Percentiles rank a stretch among this genome's conserved stretches.
These are phyloP conservation scores for Chloebia gouldiae DNA, from an alignment of 2,113 vertebrate species.

Conservation along the genomic window DNA sequence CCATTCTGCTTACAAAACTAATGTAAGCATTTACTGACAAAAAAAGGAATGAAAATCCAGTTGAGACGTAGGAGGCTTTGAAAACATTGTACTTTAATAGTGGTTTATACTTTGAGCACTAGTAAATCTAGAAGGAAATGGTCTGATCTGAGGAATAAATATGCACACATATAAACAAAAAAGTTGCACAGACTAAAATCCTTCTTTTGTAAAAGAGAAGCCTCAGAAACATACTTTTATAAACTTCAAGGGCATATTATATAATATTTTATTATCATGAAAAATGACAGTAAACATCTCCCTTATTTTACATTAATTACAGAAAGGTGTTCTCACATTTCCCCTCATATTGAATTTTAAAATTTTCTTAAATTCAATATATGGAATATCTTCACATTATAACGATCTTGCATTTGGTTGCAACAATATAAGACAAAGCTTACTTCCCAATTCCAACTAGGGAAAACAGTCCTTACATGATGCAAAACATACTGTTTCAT, in stretches of 20 bases:
- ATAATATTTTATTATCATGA: not conserved
- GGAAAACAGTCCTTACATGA: not conserved
- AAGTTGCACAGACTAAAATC: not conserved
- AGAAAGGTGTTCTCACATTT: not conserved
- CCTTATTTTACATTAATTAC: not conserved
- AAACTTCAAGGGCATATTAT: not conserved
- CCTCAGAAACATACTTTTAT: not conserved
- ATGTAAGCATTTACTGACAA: not conserved
- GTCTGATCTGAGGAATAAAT: not conserved
- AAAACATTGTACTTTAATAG: not conserved
- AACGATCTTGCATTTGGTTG: not conserved
- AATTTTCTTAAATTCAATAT: not conserved
- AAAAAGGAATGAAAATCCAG: not conserved
- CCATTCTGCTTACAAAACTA: not conserved
- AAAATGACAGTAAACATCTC: slow-evolving; percentile 39
- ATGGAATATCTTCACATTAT: not conserved
- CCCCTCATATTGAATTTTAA: not conserved
- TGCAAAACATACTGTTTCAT: not conserved
- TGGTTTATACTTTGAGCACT: not conserved
- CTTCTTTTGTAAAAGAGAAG: not conserved
- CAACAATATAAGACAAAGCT: not conserved
- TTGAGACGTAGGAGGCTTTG: not conserved
- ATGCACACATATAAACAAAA: not conserved
- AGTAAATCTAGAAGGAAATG: not conserved
- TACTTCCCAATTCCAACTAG: not conserved